phyloP scores from a whole-genome alignment of 2,797 vertebrate species.

The Schizopygopsis malacanthus region DNA sequence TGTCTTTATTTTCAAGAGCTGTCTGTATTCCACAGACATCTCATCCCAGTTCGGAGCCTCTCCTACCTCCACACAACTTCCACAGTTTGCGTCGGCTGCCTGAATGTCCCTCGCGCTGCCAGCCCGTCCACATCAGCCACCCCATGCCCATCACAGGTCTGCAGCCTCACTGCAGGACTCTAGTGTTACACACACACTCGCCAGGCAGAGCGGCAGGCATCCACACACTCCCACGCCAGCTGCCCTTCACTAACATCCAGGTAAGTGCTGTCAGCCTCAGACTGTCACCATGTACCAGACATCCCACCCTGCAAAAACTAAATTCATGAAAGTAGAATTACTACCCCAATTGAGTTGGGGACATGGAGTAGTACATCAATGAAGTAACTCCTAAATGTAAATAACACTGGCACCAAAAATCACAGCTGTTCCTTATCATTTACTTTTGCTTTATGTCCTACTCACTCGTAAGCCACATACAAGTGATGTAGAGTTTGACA shows the following conservation, averaged over 20 bases:
- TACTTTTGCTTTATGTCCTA: not conserved
- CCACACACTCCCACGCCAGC: slow-evolving; percentile 75
- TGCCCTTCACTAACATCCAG: slow-evolving; percentile 40
- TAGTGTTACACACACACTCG: slow-evolving; percentile 67
- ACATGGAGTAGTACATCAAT: not conserved
- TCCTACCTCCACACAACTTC: slow-evolving; percentile 59
- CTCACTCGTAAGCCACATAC: not conserved
- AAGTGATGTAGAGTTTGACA: not conserved
- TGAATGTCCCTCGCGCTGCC: slow-evolving; percentile 80
- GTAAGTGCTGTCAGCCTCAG: slow-evolving; percentile 26
- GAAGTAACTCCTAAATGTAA: not conserved
- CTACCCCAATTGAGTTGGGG: not conserved
- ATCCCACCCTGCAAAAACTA: not conserved
- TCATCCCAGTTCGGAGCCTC: slow-evolving; percentile 67
- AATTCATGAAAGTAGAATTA: not conserved
- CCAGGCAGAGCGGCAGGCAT: slow-evolving; percentile 74
- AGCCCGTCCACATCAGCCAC: slow-evolving; percentile 82
- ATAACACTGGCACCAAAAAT: not conserved
- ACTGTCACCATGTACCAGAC: not conserved
- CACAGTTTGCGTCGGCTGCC: slow-evolving; percentile 75
- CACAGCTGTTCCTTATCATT: not conserved
- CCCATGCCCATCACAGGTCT: slow-evolving; percentile 68
- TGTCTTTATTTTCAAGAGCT: not conserved
- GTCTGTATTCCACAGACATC: slow-evolving; percentile 68
- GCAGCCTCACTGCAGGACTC: slow-evolving; percentile 68